Base-by-base conservation (phyloP, 2,888 invertebrate species). In the Pterobdella sp. region DNA sequence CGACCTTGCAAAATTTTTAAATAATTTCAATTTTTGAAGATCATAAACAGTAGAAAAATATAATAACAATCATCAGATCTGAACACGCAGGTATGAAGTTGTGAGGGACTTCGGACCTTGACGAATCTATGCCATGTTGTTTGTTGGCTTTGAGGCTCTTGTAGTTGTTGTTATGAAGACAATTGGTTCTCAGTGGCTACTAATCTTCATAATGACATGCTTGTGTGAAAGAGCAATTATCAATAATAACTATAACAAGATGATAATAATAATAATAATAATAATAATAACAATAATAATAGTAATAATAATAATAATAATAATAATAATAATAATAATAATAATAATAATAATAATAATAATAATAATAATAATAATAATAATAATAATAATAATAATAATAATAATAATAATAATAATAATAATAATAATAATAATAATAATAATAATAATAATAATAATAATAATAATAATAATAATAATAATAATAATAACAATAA, bases 211-310 rank as follows among this genome's bases (percentile, higher is more conserved):
- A 18, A 49, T 18, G 10, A 18, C 14, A 49, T 49, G 10, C 52
- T 18, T 49, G 10, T n/a, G 63, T n/a, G 7, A n/a, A 7, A n/a
- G n/a, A 29, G 7, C 7, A 10, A 63, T 14, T 63, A 29, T 7
- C 26, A 31, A 63, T 63, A 29, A 63, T 29, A n/a, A 63, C 7
- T 14, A 63, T 63, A 63, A 63, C 7, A 63, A 29, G 26, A 29
- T 29, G 7, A 29, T 63, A 63, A 29, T 31, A 29, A 63, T 63
- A 63, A 63, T 29, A 63, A 29, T 63, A 63, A 63, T 63, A 63
- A 63, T 63, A 63, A 63, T 63, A 63, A 63, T 63, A 63, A 63
- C 26, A n/a, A 7, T 31, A 63, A 29, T 63, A 63, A n/a, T 31
- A 63, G 26, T 31, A 63, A 29, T 31, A n/a, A n/a, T 63, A n/a